Conservation (phyloP, 2,888 invertebrate genomes). For the Eucriotettix oculatus region DNA sequence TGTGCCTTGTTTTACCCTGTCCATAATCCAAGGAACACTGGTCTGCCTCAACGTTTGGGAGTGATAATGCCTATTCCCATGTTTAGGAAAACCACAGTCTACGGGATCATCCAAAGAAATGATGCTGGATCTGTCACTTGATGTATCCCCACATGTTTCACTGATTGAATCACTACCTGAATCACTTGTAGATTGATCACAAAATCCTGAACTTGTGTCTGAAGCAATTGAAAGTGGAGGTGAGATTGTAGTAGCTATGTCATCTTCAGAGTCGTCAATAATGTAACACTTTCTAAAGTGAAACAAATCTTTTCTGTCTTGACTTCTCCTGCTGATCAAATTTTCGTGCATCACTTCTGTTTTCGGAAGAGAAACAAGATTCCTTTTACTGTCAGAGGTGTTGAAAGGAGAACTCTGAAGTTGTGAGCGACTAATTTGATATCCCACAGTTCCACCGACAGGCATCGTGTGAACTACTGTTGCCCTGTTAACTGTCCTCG, state of each 20-base stretch:
- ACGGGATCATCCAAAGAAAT: constrained; percentile 30
- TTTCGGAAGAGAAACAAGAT: not conserved
- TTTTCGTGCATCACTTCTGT: not conserved
- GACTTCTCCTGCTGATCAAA: not conserved
- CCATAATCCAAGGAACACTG: not conserved
- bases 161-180: constrained; percentile 31
- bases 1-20: not conserved
- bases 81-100: constrained; percentile 18
- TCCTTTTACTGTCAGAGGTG: not conserved
- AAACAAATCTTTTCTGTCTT: constrained; percentile 8
- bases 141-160: constrained; percentile 33
- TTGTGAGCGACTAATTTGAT: not conserved
- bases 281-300: constrained; percentile 11
- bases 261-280: constrained; percentile 10
- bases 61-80: constrained; percentile 1
- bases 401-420: not conserved
- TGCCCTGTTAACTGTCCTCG: constrained; percentile 16
- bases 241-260: not conserved
- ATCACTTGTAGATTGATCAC: constrained; percentile 18
- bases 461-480: constrained; percentile 28
- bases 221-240: constrained; percentile 5
- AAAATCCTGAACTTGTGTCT: constrained; percentile 5
- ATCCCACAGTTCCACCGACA: constrained; percentile 20
- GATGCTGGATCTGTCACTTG: constrained; percentile 31
- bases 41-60: not conserved